Percentiles rank a stretch among this genome's conserved stretches.
Conservation (phyloP, 2,888 invertebrate genomes). For the Encarsia formosa region DNA sequence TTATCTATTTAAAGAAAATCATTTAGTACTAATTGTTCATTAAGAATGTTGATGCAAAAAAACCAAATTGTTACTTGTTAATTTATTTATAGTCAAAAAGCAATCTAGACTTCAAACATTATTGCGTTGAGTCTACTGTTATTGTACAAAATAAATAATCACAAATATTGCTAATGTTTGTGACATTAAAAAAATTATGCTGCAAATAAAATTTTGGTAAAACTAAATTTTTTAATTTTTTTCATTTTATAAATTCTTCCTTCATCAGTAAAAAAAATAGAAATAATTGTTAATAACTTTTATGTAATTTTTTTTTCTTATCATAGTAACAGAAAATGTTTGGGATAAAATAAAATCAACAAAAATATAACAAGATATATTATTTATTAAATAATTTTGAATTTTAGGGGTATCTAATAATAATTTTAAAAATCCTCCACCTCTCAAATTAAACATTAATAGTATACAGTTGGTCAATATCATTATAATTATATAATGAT, state of each 20-base stretch:
- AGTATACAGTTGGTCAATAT: constrained; percentile 8
- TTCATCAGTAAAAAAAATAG: no score
- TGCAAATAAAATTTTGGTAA: constrained; percentile 19
- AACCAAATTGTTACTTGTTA: constrained; percentile 27
- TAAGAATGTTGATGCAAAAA: constrained; percentile 15
- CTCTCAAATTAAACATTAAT: constrained; percentile 16
- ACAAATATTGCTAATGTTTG: constrained; percentile 22
- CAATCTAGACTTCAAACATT: constrained; percentile 24
- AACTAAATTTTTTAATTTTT: no score
- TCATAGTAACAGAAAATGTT: constrained; percentile 2
- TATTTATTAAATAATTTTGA: constrained; percentile 27
- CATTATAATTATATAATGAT: constrained; percentile 6
- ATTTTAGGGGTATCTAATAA: constrained; percentile 16
- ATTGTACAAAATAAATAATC: constrained; percentile 13
- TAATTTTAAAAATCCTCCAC: constrained; percentile 26
- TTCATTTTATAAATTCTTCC: no score
- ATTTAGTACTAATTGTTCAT: constrained; percentile 13
- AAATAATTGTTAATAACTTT: no score
- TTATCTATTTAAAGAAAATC: constrained; percentile 12
- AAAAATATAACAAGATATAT: constrained; percentile 26
- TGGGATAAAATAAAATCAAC: constrained; percentile 16
- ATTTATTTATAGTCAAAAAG: constrained; percentile 24
- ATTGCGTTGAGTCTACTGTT: constrained; percentile 21
- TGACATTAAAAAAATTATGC: constrained; percentile 26
- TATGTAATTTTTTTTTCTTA: neutral